phyloP scores from a whole-genome alignment of 2,113 vertebrate genomes.

The Catharus minimus region DNA sequence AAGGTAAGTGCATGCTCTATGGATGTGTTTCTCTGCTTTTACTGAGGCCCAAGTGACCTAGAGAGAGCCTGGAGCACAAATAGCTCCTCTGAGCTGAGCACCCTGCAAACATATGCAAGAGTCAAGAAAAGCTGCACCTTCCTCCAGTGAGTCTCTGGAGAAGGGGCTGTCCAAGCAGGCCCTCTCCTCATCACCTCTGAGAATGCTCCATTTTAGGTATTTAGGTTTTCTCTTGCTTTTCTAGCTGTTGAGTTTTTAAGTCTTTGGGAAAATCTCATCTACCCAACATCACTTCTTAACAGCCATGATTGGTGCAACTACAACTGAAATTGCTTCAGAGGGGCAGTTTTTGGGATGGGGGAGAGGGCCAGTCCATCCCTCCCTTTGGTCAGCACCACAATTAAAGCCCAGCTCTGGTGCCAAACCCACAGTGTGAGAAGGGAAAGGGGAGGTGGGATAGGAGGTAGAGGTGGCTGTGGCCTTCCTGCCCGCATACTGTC shows the following conservation, averaged over 20 bases:
- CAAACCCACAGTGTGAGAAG: background rate
- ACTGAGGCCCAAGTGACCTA: background rate
- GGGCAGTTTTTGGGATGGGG: background rate
- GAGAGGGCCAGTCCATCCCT: background rate
- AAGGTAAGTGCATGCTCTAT: background rate
- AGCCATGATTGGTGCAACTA: background rate
- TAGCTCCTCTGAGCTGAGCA: background rate
- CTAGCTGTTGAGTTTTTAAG: background rate
- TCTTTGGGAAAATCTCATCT: slow-evolving; percentile 3
- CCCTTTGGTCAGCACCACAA: background rate
- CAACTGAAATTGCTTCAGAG: background rate
- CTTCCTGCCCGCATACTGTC: background rate
- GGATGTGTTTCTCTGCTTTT: background rate
- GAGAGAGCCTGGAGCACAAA: background rate
- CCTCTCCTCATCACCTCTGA: background rate
- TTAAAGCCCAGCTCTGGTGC: background rate
- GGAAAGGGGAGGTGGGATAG: background rate
- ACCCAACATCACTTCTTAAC: background rate
- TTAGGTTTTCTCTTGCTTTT: background rate
- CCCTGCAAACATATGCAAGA: background rate
- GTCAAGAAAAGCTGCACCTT: background rate
- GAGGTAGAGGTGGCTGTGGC: background rate
- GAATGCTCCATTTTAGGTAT: background rate
- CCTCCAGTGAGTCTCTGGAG: background rate
- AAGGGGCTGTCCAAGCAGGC: background rate